phyloP scores from a whole-genome alignment of 2,888 invertebrate genomes.

The Latheticus oryzae region DNA sequence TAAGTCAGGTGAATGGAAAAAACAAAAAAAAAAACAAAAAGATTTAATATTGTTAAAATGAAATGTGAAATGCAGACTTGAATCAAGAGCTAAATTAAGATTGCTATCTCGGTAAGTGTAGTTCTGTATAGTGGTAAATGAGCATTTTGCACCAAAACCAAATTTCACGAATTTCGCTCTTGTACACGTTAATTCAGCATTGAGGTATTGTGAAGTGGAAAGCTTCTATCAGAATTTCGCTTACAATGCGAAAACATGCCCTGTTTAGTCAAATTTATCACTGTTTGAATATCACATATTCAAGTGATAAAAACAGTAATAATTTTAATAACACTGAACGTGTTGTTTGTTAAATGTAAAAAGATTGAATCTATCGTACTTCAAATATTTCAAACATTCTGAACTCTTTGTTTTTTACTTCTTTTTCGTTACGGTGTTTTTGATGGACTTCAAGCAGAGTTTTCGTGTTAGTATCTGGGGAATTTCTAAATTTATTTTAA shows the following conservation, averaged over 20 bases:
- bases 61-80: conserved; percentile 1
- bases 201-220: conserved; percentile 29
- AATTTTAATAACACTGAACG: too few species aligned
- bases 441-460: conserved; percentile 11
- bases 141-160: conserved; percentile 29
- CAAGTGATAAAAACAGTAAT: too few species aligned
- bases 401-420: too few species aligned
- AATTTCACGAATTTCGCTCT: conserved; percentile 25
- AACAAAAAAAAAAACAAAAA: conserved; percentile 2
- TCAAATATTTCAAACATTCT: too few species aligned
- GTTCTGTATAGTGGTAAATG: conserved; percentile 26
- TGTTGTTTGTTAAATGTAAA: too few species aligned
- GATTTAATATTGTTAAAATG: conserved; percentile 4
- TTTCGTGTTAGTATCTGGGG: conserved; percentile 5
- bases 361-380: too few species aligned
- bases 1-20: too few species aligned
- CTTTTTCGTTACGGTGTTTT: conserved; percentile 17
- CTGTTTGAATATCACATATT: too few species aligned
- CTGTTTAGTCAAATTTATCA: conserved; percentile 8
- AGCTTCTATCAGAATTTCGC: conserved; percentile 30
- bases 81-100: conserved; percentile 27
- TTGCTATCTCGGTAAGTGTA: conserved; percentile 16
- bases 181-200: conserved; percentile 29
- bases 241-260: conserved; percentile 27
- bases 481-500: conserved; percentile 26